Evolutionary conservation across 2,113 vertebrate genomes (phyloP).

Genomic region (Electrona antarctica): DNA sequence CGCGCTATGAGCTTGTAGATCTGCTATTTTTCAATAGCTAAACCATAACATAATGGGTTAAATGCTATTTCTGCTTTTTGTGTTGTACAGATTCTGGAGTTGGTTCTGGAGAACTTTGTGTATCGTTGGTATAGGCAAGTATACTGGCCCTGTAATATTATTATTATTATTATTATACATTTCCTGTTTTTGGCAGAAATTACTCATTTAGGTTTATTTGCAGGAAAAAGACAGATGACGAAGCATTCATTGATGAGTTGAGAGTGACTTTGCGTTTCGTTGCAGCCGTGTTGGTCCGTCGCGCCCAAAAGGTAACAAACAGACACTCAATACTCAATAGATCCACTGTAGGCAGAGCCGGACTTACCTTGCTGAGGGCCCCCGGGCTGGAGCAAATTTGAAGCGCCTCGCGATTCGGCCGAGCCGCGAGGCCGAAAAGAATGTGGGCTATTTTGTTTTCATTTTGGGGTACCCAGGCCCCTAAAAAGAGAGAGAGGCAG

Average conservation of each 20-base stretch:
- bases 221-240: conserved; percentile 94
- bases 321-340: background rate
- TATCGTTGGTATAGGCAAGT: conserved; percentile 97
- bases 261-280: conserved; percentile 90
- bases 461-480: too few species aligned
- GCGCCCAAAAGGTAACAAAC: conserved; percentile 89
- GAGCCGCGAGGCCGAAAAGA: too few species aligned
- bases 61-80: background rate
- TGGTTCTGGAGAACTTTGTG: conserved; percentile 96
- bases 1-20: too few species aligned
- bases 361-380: too few species aligned
- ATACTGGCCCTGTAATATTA: conserved; percentile 22
- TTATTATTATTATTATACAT: background rate
- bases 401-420: too few species aligned
- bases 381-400: too few species aligned
- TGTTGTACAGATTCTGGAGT: conserved; percentile 87
- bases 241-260: conserved; percentile 94
- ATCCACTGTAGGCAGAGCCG: too few species aligned
- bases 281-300: conserved; percentile 89
- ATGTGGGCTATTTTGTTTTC: too few species aligned
- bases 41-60: too few species aligned
- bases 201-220: conserved; percentile 42
- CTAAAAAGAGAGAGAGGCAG: too few species aligned
- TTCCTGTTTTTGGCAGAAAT: background rate
- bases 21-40: too few species aligned